Conservation (phyloP, 1,140 invertebrate genomes). For the Drosophila pseudoananassae region DNA sequence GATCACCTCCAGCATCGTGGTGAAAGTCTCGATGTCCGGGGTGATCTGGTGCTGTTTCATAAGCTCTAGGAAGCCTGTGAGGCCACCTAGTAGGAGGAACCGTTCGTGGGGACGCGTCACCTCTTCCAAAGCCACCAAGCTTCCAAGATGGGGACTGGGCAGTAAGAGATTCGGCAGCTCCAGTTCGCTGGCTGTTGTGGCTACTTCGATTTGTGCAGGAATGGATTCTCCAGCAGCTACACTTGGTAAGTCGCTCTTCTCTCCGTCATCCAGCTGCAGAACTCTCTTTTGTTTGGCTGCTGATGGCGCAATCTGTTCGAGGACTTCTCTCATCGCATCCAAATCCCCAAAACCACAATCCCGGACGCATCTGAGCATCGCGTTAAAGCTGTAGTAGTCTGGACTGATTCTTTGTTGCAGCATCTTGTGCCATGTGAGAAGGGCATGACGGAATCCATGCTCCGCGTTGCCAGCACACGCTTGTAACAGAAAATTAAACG, state of each 20-base stretch:
- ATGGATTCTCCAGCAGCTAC: background rate
- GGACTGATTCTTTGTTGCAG: conserved; percentile 87
- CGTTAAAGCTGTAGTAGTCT: conserved; percentile 91
- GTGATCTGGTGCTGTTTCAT: conserved; percentile 88
- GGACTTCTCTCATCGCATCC: conserved; percentile 85
- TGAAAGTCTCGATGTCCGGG: conserved; percentile 92
- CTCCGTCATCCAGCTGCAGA: background rate
- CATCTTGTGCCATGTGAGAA: conserved; percentile 95
- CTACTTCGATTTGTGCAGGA: conserved; percentile 33
- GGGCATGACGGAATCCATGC: conserved; percentile 90
- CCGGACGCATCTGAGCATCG: conserved; percentile 90
- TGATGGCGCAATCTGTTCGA: conserved; percentile 50
- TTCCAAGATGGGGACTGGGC: conserved; percentile 85
- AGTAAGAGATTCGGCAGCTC: conserved; percentile 87
- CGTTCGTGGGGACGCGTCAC: conserved; percentile 87
- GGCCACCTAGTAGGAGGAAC: conserved; percentile 92
- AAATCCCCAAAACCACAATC: conserved; percentile 91
- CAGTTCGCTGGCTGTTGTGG: conserved; percentile 13
- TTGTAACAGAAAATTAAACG: conserved; percentile 92
- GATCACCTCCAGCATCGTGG: conserved; percentile 89
- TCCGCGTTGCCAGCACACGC: conserved; percentile 91
- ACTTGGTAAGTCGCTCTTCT: conserved; percentile 8
- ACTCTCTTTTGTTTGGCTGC: background rate
- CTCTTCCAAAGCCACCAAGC: conserved; percentile 86
- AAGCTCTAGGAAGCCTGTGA: conserved; percentile 88